Evolutionary conservation across 2,888 invertebrate species (phyloP), one percentile per base, ranked within the genome.

Genomic region (Drosophila algonquin): DNA sequence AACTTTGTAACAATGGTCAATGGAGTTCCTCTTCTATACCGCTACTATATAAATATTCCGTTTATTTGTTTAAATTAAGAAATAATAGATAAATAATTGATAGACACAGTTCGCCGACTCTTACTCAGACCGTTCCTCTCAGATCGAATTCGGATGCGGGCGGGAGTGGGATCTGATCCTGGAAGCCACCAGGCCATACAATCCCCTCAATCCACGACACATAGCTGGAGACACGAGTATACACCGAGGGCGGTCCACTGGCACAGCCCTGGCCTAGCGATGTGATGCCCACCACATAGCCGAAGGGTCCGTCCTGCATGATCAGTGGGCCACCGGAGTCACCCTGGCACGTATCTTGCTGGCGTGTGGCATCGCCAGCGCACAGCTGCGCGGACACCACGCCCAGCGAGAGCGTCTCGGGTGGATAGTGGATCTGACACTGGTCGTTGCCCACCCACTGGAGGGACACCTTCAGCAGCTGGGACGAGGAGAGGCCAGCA

Each of bases 171-270:
- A 0, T n/a, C n/a, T 24, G 12, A 6, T 35, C 1, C n/a, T 45
- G 9, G 2, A 10, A 12, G 2, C 52, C 30, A 5, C n/a, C 16
- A 18, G 90, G 87, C 90, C 90, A 90, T 5, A 90, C 82, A 61
- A 81, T 81, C 9, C 64, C 27, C 62, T 90, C 90, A 32, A 90
- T 90, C 90, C 90, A 90, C 32, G 90, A 87, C 8, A 89, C 56
- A 48, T 80, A 90, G 46, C 81, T 76, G 32, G 85, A 90, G n/a
- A 89, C 81, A 18, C 90, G 75, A 0, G 90, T 83, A 35, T 90
- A 90, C 32, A 90, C 75, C 8, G 89, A 83, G 5, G 90, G 91
- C 9, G 90, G 90, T 0, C 85, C 83, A 30, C 77, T 80, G 59
- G 87, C 81, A 32, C 91, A 90, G 5, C 88, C 90, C 51, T 82